phyloP scores from a whole-genome alignment of 2,797 vertebrate species.

The Alcedo atthis region DNA sequence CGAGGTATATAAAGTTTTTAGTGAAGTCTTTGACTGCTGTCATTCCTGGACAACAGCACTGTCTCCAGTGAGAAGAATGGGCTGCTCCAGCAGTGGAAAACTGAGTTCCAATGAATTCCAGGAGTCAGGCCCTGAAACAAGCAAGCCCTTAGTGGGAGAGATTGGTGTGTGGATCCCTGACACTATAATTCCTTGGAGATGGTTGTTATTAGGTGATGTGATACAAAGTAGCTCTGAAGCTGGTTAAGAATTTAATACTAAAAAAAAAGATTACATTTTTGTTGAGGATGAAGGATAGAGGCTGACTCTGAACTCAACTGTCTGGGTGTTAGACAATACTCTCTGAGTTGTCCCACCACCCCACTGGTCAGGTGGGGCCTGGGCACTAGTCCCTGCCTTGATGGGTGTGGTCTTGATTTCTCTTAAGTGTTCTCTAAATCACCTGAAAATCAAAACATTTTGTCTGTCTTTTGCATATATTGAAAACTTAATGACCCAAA shows the following conservation, averaged over 20 bases:
- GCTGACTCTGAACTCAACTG: not conserved
- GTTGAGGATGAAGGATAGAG: not conserved
- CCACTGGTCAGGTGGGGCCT: not conserved
- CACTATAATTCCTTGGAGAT: not conserved
- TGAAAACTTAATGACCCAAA: not conserved
- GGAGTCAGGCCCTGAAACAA: not conserved
- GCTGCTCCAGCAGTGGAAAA: not conserved
- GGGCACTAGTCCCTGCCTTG: not conserved
- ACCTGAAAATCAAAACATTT: not conserved
- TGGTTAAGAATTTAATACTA: not conserved
- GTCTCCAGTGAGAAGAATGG: not conserved
- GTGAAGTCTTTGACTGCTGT: not conserved
- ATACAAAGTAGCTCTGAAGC: not conserved
- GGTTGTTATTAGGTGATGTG: not conserved
- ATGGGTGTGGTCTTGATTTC: not conserved
- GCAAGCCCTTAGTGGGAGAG: not conserved
- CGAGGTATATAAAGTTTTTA: not conserved
- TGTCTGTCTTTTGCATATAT: not conserved
- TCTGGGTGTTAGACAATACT: not conserved
- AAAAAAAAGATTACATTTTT: not conserved
- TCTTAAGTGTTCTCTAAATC: not conserved
- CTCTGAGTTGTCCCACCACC: too few relatives aligned
- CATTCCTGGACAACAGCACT: not conserved
- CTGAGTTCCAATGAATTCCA: not conserved
- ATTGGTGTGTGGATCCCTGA: not conserved